Percentiles rank a stretch among this genome's conserved stretches.
Evolutionary conservation across 2,113 vertebrate genomes (phyloP).

Genomic region (Phrynosoma platyrhinos): DNA sequence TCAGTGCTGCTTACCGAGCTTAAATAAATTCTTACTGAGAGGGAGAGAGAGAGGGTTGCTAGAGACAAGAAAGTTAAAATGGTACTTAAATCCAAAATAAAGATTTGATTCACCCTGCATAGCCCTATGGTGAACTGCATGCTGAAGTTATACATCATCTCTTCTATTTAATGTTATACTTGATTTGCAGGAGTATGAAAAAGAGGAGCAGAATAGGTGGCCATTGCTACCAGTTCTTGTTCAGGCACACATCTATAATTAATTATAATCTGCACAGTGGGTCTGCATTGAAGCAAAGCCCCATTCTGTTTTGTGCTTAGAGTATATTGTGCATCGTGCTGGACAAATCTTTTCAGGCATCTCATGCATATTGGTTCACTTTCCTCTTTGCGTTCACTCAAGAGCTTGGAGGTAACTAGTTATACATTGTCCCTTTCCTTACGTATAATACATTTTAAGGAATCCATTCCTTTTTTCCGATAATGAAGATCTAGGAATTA

Average conservation of each 20-base stretch:
- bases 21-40: background rate
- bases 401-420: background rate
- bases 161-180: background rate
- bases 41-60: fast-evolving
- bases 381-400: background rate
- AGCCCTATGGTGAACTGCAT: fast-evolving
- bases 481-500: background rate
- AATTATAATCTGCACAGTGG: background rate
- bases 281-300: background rate
- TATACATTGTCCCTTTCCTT: background rate
- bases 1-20: slow-evolving; percentile 6
- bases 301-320: background rate
- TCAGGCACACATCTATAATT: background rate
- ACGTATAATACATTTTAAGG: too few relatives aligned
- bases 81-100: background rate
- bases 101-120: fast-evolving
- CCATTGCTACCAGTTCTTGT: background rate
- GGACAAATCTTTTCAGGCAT: background rate
- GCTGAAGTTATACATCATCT: fast-evolving
- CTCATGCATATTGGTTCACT: background rate
- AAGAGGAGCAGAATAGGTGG: background rate
- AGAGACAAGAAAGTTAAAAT: background rate
- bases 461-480: background rate
- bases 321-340: background rate
- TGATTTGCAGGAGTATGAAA: background rate